Conservation (phyloP, 2,888 invertebrate genomes). For the Andrena marginata region DNA sequence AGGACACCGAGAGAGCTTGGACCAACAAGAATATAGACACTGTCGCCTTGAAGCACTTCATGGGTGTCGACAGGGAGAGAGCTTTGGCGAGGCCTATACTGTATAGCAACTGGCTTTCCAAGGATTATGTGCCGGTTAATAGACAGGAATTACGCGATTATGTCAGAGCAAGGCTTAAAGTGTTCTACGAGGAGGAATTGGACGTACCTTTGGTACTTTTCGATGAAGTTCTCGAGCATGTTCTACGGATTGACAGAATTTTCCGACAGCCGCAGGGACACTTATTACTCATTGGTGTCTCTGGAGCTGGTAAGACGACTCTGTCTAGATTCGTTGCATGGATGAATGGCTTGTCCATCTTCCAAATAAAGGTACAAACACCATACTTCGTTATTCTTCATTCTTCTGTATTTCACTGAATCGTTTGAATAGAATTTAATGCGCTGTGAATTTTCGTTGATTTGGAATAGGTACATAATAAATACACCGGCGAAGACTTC, state of each 20-base stretch:
- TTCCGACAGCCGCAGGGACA: slow-evolving; percentile 99
- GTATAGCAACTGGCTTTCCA: slow-evolving; percentile 99
- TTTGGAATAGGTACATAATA: slow-evolving; percentile 94
- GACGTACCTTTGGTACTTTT: slow-evolving; percentile 99
- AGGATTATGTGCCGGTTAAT: slow-evolving; percentile 98
- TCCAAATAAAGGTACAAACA: slow-evolving; percentile 95
- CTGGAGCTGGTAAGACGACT: slow-evolving; percentile 99
- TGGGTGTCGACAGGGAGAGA: slow-evolving; percentile 93
- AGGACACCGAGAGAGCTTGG: slow-evolving; percentile 97
- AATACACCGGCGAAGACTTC: slow-evolving; percentile 99
- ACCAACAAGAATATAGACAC: slow-evolving; percentile 98
- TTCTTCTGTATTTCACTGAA: neutral
- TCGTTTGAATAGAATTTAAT: neutral
- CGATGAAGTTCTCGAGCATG: slow-evolving; percentile 99
- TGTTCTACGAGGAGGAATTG: slow-evolving; percentile 99
- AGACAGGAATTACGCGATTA: slow-evolving; percentile 98
- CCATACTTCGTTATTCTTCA: neutral
- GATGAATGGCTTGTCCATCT: slow-evolving; percentile 99
- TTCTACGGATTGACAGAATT: slow-evolving; percentile 98
- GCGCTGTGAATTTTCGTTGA: neutral
- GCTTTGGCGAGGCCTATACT: slow-evolving; percentile 97
- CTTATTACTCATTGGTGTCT: slow-evolving; percentile 98
- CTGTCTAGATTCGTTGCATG: slow-evolving; percentile 99
- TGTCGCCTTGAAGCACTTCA: slow-evolving; percentile 97
- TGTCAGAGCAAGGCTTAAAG: slow-evolving; percentile 97